Conservation (phyloP, 2,113 vertebrate species). For the Pterocles gutturalis region DNA sequence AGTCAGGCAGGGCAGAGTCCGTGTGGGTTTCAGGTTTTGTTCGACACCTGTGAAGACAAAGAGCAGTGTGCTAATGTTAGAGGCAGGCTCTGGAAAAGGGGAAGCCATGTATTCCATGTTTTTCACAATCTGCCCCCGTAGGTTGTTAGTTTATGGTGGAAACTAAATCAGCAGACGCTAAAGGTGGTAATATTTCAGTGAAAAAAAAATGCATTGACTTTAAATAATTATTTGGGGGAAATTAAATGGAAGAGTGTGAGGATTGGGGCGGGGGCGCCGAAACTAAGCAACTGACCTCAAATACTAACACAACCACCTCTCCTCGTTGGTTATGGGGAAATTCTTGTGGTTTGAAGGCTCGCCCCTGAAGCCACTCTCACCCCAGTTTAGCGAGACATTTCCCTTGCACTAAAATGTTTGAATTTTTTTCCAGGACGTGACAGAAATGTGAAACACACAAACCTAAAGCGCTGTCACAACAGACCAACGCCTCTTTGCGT, state of each 20-base stretch:
- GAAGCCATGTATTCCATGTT: background rate
- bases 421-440: accelerated
- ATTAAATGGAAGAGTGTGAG: background rate
- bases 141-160: background rate
- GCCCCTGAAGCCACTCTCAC: background rate
- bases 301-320: background rate
- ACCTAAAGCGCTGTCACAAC: no score
- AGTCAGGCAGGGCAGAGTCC: background rate
- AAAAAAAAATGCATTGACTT: background rate
- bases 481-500: accelerated
- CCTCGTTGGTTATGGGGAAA: background rate
- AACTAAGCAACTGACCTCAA: background rate
- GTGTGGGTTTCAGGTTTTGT: background rate
- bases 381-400: accelerated
- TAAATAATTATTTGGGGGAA: background rate
- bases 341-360: background rate
- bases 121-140: background rate
- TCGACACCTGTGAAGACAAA: background rate
- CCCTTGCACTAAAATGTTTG: background rate
- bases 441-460: background rate
- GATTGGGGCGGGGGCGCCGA: background rate
- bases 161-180: background rate
- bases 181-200: background rate
- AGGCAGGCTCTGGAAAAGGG: background rate
- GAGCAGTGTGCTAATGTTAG: background rate